These are phyloP conservation scores for Falco naumanni DNA, from an alignment of 2,797 vertebrate genomes.

Conservation along the genomic window DNA sequence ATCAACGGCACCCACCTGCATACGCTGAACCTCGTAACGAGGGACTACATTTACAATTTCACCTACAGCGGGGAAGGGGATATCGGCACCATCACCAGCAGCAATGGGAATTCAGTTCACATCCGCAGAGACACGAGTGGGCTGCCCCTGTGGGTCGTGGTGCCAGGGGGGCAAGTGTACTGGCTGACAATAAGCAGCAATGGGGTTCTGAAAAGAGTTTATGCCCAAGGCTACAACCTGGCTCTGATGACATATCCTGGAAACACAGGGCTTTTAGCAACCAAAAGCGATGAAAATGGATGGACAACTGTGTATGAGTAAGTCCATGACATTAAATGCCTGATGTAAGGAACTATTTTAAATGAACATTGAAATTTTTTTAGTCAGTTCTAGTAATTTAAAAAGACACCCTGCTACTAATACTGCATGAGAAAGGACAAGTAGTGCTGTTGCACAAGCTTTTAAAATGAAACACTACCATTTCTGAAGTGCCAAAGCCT, in stretches of 20 bases:
- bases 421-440: neutral
- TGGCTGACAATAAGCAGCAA: conserved; percentile 96
- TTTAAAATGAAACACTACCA: neutral
- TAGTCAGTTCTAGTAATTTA: neutral
- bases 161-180: conserved; percentile 92
- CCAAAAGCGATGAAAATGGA: conserved; percentile 94
- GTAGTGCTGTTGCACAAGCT: neutral
- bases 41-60: conserved; percentile 93
- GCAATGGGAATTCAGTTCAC: conserved; percentile 86
- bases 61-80: conserved; percentile 88
- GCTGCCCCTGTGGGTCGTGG: conserved; percentile 91
- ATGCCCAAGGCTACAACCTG: conserved; percentile 93
- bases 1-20: conserved; percentile 92
- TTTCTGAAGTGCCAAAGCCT: neutral
- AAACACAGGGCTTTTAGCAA: conserved; percentile 92
- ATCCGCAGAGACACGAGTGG: conserved; percentile 90
- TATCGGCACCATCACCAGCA: conserved; percentile 82
- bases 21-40: conserved; percentile 93
- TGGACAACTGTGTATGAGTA: conserved; percentile 98
- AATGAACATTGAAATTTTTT: neutral
- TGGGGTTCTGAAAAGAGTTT: conserved; percentile 92
- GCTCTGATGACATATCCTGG: conserved; percentile 94
- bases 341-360: neutral
- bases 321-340: conserved; percentile 60
- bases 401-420: neutral